These are phyloP conservation scores for Chalcosyrphus nemorum DNA, from an alignment of 2,888 invertebrate genomes.

Conservation along the genomic window DNA sequence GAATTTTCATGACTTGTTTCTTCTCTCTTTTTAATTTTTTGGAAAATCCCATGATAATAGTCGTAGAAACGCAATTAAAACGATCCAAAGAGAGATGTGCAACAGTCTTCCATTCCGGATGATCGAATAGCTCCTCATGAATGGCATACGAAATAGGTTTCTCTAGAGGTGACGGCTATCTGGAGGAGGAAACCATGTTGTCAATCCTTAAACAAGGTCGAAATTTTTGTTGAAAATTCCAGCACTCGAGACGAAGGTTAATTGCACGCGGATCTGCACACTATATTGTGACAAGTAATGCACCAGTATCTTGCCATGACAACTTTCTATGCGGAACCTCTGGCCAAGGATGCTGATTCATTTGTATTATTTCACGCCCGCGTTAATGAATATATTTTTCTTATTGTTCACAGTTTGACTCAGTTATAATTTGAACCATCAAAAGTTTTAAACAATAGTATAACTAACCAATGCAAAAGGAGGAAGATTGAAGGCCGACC, in stretches of 20 bases:
- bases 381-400: neutral
- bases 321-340: neutral
- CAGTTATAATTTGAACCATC: too few species aligned
- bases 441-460: too few species aligned
- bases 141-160: slow-evolving; percentile 39
- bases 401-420: too few species aligned
- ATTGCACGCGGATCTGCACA: too few species aligned
- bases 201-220: neutral
- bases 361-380: neutral
- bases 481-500: too few species aligned
- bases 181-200: neutral
- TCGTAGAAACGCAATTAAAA: slow-evolving; percentile 57
- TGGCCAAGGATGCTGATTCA: neutral
- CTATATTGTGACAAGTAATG: neutral
- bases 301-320: neutral
- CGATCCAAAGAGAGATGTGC: slow-evolving; percentile 28
- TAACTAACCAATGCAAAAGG: too few species aligned
- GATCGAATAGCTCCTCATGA: slow-evolving; percentile 23
- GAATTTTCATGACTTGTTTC: slow-evolving; percentile 66
- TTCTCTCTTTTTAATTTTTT: too few species aligned
- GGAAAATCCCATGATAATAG: slow-evolving; percentile 60
- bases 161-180: neutral
- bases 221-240: neutral
- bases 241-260: neutral
- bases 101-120: neutral